These are phyloP conservation scores for Athene cunicularia DNA, from an alignment of 2,113 vertebrate genomes.

Conservation along the genomic window DNA sequence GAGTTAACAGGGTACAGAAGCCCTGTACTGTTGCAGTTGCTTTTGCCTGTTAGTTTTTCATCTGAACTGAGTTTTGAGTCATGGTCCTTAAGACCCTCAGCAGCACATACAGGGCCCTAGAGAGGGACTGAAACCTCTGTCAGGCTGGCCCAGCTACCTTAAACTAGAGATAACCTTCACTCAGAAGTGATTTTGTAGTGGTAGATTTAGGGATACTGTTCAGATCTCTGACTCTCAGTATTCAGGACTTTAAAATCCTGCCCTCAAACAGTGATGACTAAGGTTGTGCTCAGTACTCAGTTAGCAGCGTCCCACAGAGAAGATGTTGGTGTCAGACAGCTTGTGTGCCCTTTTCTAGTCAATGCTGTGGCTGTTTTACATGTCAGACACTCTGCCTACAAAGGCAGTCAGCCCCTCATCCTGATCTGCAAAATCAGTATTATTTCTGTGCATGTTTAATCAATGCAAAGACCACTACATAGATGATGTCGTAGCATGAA, in stretches of 20 bases:
- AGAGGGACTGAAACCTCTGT: not conserved
- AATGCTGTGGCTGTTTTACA: not conserved
- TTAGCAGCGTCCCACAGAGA: not conserved
- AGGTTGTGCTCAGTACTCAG: not conserved
- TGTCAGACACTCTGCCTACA: not conserved
- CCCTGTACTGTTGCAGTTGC: not conserved
- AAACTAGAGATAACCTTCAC: not conserved
- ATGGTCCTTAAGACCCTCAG: not conserved
- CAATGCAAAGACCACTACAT: not conserved
- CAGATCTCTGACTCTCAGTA: not conserved
- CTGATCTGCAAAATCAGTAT: not conserved
- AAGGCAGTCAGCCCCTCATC: not conserved
- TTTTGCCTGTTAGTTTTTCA: not conserved
- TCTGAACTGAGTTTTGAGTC: not conserved
- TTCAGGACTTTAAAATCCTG: not conserved
- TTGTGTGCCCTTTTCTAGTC: accelerated
- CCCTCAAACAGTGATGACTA: not conserved
- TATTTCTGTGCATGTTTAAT: not conserved
- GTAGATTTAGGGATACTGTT: not conserved
- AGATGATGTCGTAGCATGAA: not conserved
- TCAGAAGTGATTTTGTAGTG: not conserved
- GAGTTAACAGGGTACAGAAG: not conserved
- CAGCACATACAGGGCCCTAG: accelerated
- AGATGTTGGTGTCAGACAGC: not conserved
- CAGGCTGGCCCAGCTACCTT: not conserved